phyloP scores from a whole-genome alignment of 1,140 invertebrate species.

The Drosophila bocki region DNA sequence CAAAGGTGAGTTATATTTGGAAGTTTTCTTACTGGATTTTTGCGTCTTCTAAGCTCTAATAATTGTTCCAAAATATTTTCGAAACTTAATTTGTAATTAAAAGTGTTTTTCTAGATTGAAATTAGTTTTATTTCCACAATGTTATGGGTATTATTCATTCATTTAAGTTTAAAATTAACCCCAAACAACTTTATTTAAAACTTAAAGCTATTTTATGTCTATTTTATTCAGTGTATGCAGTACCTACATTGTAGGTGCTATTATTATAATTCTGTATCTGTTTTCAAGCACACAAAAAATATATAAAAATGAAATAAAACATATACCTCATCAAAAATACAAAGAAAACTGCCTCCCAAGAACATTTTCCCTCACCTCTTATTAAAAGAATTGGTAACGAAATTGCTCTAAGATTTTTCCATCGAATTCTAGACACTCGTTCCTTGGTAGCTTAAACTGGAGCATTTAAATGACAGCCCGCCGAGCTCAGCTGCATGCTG shows the following conservation, averaged over 20 bases:
- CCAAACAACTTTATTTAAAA: neutral
- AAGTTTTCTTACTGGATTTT: neutral
- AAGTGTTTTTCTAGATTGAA: neutral
- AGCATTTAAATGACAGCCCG: slow-evolving; percentile 7
- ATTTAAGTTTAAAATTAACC: neutral
- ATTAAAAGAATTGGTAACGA: neutral
- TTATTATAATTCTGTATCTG: neutral
- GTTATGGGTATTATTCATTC: too few species aligned
- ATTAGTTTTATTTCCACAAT: neutral
- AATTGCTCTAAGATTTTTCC: neutral
- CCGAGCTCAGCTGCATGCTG: slow-evolving; percentile 16
- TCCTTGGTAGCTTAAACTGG: slow-evolving; percentile 9
- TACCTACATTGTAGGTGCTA: too few species aligned
- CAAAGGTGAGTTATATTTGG: neutral
- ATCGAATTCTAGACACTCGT: slow-evolving; percentile 13
- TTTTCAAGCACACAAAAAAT: neutral
- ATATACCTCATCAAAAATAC: neutral
- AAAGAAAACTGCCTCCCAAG: too few species aligned
- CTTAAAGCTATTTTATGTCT: too few species aligned
- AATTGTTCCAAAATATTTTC: too few species aligned
- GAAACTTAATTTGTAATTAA: neutral
- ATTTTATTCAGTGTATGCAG: too few species aligned
- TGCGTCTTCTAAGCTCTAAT: neutral
- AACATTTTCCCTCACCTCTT: neutral
- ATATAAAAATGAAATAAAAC: neutral